Evolutionary conservation across 2,888 invertebrate species (phyloP).

Genomic region (Cetonia aurata): DNA sequence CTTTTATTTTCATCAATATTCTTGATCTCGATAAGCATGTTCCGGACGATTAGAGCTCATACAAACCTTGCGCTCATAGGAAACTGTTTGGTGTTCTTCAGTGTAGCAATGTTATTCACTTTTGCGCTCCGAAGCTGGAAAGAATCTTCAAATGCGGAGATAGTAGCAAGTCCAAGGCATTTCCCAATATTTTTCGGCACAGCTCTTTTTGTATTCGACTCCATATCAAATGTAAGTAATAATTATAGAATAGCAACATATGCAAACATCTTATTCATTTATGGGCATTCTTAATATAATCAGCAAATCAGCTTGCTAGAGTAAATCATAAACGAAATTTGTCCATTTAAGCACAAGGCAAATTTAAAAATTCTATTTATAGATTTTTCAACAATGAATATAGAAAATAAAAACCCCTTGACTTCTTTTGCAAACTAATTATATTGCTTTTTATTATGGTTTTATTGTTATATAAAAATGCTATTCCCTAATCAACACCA

Average conservation of each 20-base stretch:
- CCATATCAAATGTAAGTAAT: conserved; percentile 33
- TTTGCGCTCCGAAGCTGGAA: conserved; percentile 1
- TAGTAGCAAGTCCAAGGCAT: conserved; percentile 1
- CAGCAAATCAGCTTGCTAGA: no score
- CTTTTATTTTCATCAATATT: not conserved
- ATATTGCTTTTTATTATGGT: no score
- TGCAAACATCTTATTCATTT: no score
- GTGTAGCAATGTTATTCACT: conserved; percentile 13
- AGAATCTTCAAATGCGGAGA: not conserved
- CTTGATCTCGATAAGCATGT: conserved; percentile 12
- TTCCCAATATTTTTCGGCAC: conserved; percentile 28
- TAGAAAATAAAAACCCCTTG: no score
- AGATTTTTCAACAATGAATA: no score
- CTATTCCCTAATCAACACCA: no score
- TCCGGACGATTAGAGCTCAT: conserved; percentile 22
- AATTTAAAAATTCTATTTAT: no score
- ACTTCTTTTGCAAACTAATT: no score
- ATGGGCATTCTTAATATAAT: not conserved
- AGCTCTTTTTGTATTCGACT: conserved; percentile 23
- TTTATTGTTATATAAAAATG: no score
- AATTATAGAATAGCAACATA: not conserved
- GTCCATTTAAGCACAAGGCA: no score
- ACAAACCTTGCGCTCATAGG: conserved; percentile 24
- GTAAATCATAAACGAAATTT: no score
- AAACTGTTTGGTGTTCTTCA: conserved; percentile 22